Conservation (phyloP, 2,113 vertebrate species). For the Chloropsis hardwickii region DNA sequence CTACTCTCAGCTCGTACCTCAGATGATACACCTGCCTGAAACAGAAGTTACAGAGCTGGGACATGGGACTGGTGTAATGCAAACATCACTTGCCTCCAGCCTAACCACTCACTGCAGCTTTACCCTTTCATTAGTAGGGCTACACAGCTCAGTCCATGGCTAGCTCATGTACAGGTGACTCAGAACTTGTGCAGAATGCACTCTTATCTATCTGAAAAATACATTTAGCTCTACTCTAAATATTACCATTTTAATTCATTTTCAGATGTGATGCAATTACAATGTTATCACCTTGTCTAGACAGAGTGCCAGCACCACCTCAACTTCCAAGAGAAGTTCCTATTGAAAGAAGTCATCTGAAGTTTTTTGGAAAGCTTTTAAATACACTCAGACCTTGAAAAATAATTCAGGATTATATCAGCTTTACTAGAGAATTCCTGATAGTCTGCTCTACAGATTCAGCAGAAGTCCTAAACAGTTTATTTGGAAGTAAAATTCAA, state of each 20-base stretch:
- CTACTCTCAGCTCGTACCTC: neutral
- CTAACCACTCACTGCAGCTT: neutral
- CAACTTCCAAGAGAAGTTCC: neutral
- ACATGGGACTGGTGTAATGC: rapidly evolving
- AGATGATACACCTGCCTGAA: neutral
- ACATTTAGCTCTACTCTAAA: neutral
- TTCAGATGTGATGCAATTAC: neutral
- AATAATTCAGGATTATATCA: neutral
- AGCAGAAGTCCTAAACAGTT: neutral
- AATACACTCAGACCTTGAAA: neutral
- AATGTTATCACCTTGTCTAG: neutral
- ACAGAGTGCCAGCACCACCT: neutral
- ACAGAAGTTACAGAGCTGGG: neutral
- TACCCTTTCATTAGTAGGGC: neutral
- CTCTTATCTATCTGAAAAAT: neutral
- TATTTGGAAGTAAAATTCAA: neutral
- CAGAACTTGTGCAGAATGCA: neutral
- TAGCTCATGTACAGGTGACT: neutral
- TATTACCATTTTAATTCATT: neutral
- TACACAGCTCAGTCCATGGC: neutral
- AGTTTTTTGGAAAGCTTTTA: neutral
- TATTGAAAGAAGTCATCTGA: neutral
- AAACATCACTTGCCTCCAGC: neutral
- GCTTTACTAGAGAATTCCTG: neutral
- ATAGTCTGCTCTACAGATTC: neutral